phyloP scores from a whole-genome alignment of 2,113 vertebrate species.

The Eulacestoma nigropectus region DNA sequence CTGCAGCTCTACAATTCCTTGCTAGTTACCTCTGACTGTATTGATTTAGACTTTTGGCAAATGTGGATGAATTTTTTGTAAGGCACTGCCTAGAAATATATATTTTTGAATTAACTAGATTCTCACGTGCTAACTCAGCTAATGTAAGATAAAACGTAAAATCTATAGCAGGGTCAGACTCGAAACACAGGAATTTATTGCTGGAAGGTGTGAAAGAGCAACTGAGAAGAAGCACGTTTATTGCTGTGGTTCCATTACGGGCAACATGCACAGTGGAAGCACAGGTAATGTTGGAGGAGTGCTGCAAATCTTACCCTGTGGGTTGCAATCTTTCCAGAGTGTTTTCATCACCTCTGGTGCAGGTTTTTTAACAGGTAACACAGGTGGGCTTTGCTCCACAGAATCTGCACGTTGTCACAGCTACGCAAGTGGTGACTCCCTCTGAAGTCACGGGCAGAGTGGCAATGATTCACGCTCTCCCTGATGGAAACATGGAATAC shows the following conservation, averaged over 20 bases:
- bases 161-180: background rate
- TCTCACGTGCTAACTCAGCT: background rate
- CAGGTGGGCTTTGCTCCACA: background rate
- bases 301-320: background rate
- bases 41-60: background rate
- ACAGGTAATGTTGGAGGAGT: background rate
- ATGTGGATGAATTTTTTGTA: background rate
- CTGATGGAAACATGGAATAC: background rate
- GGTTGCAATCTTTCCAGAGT: background rate
- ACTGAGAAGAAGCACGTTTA: background rate
- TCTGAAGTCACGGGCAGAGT: background rate
- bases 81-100: background rate
- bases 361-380: background rate
- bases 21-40: background rate
- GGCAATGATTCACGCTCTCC: background rate
- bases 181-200: background rate
- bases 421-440: accelerated
- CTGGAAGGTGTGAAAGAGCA: background rate
- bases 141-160: background rate
- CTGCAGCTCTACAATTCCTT: background rate
- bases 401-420: background rate
- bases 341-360: background rate
- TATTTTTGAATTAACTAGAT: background rate
- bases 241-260: background rate
- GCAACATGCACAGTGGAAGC: background rate